phyloP scores from a whole-genome alignment of 2,113 vertebrate species.

The Erpornis zantholeuca region DNA sequence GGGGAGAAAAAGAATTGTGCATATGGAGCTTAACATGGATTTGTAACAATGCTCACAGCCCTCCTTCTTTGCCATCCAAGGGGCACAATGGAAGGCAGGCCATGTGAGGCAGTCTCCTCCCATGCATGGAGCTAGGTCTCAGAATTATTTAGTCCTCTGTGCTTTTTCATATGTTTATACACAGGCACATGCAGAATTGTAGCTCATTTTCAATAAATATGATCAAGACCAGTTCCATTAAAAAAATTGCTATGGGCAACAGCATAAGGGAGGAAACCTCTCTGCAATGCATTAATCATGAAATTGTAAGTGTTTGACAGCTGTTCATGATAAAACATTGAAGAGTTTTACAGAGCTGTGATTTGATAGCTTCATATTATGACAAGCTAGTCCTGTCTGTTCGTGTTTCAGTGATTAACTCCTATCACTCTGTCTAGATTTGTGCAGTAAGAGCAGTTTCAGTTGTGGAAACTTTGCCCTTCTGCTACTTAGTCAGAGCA shows the following conservation, averaged over 20 bases:
- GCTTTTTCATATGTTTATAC: neutral
- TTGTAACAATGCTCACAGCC: neutral
- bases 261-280: slow-evolving; percentile 67
- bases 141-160: neutral
- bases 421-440: slow-evolving; percentile 51
- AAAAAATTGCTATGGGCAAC: slow-evolving; percentile 29
- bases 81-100: neutral
- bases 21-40: neutral
- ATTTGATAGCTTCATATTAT: slow-evolving; percentile 67
- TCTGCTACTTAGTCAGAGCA: neutral
- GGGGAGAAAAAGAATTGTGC: neutral
- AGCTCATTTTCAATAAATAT: slow-evolving; percentile 39
- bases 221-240: neutral
- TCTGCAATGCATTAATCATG: slow-evolving; percentile 71
- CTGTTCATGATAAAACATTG: slow-evolving; percentile 49
- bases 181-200: neutral
- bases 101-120: neutral
- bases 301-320: slow-evolving; percentile 63
- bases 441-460: neutral
- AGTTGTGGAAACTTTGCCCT: slow-evolving; percentile 41
- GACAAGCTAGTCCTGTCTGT: slow-evolving; percentile 63
- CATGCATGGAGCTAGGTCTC: neutral
- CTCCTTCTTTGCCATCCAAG: neutral
- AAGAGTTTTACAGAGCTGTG: slow-evolving; percentile 23
- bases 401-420: slow-evolving; percentile 66